Conservation (phyloP, 2,888 invertebrate genomes). For the Leucozona laternaria region DNA sequence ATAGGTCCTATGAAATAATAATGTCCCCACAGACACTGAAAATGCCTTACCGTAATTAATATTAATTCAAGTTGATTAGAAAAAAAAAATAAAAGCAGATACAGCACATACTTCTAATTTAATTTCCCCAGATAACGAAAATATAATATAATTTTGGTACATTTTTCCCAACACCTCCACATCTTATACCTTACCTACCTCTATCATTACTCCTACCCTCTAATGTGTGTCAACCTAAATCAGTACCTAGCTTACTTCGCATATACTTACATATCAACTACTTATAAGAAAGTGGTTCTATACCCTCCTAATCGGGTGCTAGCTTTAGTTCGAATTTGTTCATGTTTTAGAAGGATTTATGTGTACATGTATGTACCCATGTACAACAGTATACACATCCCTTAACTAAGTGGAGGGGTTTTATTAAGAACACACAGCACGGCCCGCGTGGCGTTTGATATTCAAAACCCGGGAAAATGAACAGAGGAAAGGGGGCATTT, state of each 20-base stretch:
- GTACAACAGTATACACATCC: conserved; percentile 27
- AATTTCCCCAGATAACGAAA: conserved; percentile 72
- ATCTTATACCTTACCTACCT: background rate
- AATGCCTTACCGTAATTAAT: conserved; percentile 62
- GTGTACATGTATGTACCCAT: background rate
- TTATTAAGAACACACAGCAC: background rate
- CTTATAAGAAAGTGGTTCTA: background rate
- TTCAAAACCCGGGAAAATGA: background rate
- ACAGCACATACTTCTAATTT: conserved; percentile 68
- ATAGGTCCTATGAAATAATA: conserved; percentile 44
- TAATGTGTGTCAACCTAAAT: conserved; percentile 44
- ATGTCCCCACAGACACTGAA: conserved; percentile 51
- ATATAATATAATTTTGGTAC: conserved; percentile 65
- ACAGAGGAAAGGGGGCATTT: conserved; percentile 7
- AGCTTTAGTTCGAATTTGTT: conserved; percentile 51
- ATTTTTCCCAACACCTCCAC: conserved; percentile 41
- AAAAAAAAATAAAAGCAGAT: conserved; percentile 9
- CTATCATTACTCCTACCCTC: background rate
- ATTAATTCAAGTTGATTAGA: conserved; percentile 66
- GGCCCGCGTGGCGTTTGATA: conserved; percentile 43
- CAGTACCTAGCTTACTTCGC: conserved; percentile 16
- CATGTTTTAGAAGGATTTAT: conserved; percentile 57
- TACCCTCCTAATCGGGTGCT: conserved; percentile 14
- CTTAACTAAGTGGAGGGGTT: conserved; percentile 14
- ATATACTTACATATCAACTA: background rate